Base-by-base conservation (phyloP, 2,888 invertebrate species). In the Galerucella pusilla region DNA sequence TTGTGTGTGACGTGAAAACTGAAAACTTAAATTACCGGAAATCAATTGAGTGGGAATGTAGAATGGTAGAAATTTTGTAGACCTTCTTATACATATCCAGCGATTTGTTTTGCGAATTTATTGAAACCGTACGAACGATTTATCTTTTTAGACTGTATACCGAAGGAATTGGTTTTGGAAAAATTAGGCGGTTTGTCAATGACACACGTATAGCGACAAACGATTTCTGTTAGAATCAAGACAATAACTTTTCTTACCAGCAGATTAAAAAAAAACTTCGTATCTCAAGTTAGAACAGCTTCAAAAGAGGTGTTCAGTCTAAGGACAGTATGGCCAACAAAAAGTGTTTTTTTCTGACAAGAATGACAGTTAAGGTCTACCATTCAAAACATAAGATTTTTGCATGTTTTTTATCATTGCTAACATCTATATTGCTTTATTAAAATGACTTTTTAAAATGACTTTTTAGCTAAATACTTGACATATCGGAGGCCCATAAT, bases 21-120 rank as follows among this genome's bases (percentile, higher is more conserved):
- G 67, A 74, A 74, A 71, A 72, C 71, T 75, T 71, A 71, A 75
- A 75, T 75, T 75, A 71, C 75, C 16, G 71, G 68, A 71, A 75
- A 75, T 75, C 71, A 75, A 75, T 75, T 54, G 71, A 71, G 59
- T 59, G 64, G 75, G 75, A 75, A 70, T 70, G 74, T 49, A 59
- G 71, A 65, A 69, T 25, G 70, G 69, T 68, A 25, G 60, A 73
- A 16, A 71, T 61, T 57, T 75, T 72, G 65, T 72, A 52, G 69
- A 57, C 68, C 72, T 72, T 75, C 72, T 72, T 72, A 54, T 68
- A 61, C 66, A 72, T 75, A 69, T 66, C 57, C 65, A 60, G 72
- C 75, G 66, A 75, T 75, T 75, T 75, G 72, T 75, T 75, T 66
- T 9, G 20, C 66, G 68, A 75, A 68, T 68, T 68, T 68, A 60